These are phyloP conservation scores for Echeneis naucrates DNA, from an alignment of 2,797 vertebrate species.

Conservation along the genomic window DNA sequence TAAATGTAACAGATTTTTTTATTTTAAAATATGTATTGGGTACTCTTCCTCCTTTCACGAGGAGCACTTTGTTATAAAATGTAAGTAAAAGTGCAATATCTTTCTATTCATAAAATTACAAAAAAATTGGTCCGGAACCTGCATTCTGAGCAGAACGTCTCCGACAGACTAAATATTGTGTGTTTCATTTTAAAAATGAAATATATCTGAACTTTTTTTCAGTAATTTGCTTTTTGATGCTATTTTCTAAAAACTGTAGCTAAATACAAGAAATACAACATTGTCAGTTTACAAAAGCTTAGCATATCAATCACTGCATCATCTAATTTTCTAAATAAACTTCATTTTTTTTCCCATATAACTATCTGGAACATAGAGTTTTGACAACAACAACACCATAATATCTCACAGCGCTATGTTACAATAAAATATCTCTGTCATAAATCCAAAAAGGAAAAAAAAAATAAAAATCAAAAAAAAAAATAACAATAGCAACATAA, in stretches of 20 bases:
- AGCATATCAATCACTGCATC: constrained; percentile 90
- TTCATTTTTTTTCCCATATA: constrained; percentile 83
- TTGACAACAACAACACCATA: constrained; percentile 89
- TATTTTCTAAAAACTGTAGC: constrained; percentile 85
- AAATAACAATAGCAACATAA: constrained; percentile 86
- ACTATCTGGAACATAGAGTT: constrained; percentile 90
- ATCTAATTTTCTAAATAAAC: constrained; percentile 92
- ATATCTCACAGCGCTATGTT: constrained; percentile 95
- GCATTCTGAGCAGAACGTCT: constrained; percentile 78
- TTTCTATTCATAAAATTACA: constrained; percentile 78
- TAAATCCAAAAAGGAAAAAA: constrained; percentile 86
- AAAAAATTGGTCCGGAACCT: constrained; percentile 90
- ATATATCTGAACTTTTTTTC: constrained; percentile 62
- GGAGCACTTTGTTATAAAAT: constrained; percentile 85
- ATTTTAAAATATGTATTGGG: constrained; percentile 86
- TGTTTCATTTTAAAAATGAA: constrained; percentile 77
- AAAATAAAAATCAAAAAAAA: constrained; percentile 66
- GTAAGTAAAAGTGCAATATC: constrained; percentile 89
- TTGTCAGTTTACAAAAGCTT: constrained; percentile 93
- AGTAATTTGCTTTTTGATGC: constrained; percentile 73
- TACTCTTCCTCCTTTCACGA: constrained; percentile 78
- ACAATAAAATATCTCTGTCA: constrained; percentile 92
- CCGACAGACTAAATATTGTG: constrained; percentile 80
- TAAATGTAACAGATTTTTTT: constrained; percentile 88
- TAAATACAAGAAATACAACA: constrained; percentile 87